Conservation (phyloP, 2,797 vertebrate genomes). For the Scarus forsteni region DNA sequence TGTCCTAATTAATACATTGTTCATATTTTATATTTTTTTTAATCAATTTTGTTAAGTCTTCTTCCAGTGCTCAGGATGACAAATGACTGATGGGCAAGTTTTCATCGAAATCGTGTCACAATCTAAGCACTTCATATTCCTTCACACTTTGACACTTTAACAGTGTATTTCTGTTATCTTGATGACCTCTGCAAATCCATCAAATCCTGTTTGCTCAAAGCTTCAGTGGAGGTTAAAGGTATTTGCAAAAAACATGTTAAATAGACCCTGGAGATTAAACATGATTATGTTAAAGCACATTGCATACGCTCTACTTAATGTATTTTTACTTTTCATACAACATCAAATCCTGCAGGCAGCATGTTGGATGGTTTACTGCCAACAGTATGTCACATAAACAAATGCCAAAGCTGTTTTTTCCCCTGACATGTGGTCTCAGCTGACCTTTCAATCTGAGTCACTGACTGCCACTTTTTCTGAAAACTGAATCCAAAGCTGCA, state of each 20-base stretch:
- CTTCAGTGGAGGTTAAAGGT: background rate
- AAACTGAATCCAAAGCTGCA: slow-evolving; percentile 8
- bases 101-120: too few species aligned
- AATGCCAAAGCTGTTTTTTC: slow-evolving; percentile 25
- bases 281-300: background rate
- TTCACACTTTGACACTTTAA: too few species aligned
- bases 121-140: too few species aligned
- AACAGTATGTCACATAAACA: slow-evolving; percentile 22
- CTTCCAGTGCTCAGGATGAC: too few species aligned
- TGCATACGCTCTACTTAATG: background rate
- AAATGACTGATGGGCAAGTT: too few species aligned
- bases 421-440: slow-evolving; percentile 15
- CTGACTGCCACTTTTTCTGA: slow-evolving; percentile 3
- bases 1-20: too few species aligned
- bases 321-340: slow-evolving; percentile 14
- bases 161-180: too few species aligned
- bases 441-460: slow-evolving; percentile 44
- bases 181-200: too few species aligned
- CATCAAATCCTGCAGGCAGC: slow-evolving; percentile 30
- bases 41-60: too few species aligned
- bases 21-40: too few species aligned
- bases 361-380: slow-evolving; percentile 15
- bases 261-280: background rate
- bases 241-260: background rate
- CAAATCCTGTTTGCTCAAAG: too few species aligned